A percentile compares a stretch with the other conserved stretches of the same genome.
phyloP scores from a whole-genome alignment of 2,888 invertebrate species.

The Rhagium mordax region DNA sequence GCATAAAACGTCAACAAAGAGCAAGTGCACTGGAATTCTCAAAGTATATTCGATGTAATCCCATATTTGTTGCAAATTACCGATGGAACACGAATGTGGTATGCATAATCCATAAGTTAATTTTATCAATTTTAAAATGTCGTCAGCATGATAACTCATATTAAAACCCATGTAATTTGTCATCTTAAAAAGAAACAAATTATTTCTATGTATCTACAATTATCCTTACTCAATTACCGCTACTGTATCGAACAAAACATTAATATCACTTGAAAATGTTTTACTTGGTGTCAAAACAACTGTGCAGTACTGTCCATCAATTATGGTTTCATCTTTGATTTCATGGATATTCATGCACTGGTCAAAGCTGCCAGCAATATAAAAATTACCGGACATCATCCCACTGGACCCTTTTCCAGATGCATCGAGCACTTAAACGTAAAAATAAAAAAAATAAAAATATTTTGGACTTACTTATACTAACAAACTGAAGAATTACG shows the following conservation, averaged over 20 bases:
- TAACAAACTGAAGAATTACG: neutral
- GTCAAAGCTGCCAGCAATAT: conserved; percentile 30
- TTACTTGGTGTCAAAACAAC: neutral
- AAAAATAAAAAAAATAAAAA: neutral
- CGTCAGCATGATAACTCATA: conserved; percentile 27
- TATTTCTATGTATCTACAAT: neutral
- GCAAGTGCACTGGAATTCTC: conserved; percentile 46
- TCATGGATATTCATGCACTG: conserved; percentile 31
- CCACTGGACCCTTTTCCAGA: conserved; percentile 25
- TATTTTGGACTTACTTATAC: neutral
- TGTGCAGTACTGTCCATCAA: conserved; percentile 22
- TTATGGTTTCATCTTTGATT: neutral
- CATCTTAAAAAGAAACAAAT: conserved; percentile 35
- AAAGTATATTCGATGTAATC: conserved; percentile 52
- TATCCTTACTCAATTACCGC: conserved; percentile 22
- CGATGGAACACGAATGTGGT: conserved; percentile 53
- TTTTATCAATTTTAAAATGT: conserved; percentile 37
- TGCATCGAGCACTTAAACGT: conserved; percentile 34
- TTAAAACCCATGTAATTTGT: conserved; percentile 30
- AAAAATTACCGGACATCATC: conserved; percentile 13
- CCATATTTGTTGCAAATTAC: conserved; percentile 53
- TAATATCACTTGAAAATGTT: neutral
- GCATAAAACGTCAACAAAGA: conserved; percentile 48
- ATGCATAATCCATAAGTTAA: conserved; percentile 52
- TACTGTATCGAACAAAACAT: neutral